Conservation (phyloP, 1,140 invertebrate genomes). For the Glomeris maerens region DNA sequence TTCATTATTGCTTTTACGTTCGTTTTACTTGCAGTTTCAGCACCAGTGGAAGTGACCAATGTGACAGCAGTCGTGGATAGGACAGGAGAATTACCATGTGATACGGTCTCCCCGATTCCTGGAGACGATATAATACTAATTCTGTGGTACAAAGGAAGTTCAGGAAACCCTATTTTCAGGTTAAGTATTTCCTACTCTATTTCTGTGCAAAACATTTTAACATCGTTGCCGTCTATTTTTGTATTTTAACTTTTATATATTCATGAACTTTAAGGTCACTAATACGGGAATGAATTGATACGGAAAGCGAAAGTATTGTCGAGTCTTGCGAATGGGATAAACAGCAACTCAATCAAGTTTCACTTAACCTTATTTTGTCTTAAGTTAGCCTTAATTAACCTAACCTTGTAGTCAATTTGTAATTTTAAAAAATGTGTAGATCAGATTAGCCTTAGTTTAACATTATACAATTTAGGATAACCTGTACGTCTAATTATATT, state of each 20-base stretch:
- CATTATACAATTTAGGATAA: no score
- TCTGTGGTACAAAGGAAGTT: constrained; percentile 71
- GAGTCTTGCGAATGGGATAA: background rate
- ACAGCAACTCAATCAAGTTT: no score
- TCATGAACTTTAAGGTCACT: background rate
- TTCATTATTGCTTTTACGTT: no score
- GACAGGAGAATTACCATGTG: constrained; percentile 62
- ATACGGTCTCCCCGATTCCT: constrained; percentile 52
- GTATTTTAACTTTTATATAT: constrained; percentile 2
- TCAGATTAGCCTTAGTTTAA: no score
- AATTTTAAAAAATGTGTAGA: no score
- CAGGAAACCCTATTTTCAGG: constrained; percentile 74
- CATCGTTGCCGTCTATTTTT: background rate
- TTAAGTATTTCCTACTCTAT: constrained; percentile 25
- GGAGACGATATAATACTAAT: constrained; percentile 78
- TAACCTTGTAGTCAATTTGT: no score
- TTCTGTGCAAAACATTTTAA: constrained; percentile 6
- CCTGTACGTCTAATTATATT: no score
- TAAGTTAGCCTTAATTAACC: no score
- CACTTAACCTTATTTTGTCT: no score
- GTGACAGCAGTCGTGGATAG: constrained; percentile 64
- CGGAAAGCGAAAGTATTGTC: background rate
- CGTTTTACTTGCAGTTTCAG: no score
- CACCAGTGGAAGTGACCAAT: no score
- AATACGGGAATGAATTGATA: background rate